phyloP scores from a whole-genome alignment of 2,888 invertebrate genomes.

The Amiota communis region DNA sequence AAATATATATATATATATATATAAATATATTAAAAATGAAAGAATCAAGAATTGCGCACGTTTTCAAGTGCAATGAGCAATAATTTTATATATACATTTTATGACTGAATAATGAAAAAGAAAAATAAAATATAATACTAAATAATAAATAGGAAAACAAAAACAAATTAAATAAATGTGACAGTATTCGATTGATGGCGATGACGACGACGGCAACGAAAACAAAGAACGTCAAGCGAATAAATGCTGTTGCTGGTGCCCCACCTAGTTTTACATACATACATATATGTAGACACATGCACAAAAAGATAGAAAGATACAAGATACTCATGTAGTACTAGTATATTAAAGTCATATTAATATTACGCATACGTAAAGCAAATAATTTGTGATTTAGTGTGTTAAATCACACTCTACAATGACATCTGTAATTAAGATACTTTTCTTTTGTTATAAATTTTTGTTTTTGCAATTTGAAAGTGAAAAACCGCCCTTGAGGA shows the following conservation, averaged over 20 bases:
- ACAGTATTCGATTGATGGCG: no score
- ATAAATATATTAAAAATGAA: slow-evolving; percentile 21
- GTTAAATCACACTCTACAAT: no score
- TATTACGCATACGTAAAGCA: slow-evolving; percentile 8
- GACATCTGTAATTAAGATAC: no score
- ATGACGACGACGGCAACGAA: not conserved
- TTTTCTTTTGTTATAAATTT: no score
- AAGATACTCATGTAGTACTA: no score
- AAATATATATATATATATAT: no score
- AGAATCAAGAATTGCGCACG: slow-evolving; percentile 15
- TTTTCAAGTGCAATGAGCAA: slow-evolving; percentile 25
- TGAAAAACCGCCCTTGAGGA: no score
- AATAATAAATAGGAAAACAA: not conserved
- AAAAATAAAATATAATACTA: slow-evolving; percentile 3
- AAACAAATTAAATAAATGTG: not conserved
- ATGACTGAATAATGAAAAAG: slow-evolving; percentile 6
- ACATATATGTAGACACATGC: not conserved
- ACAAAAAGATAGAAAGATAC: not conserved
- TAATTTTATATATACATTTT: not conserved
- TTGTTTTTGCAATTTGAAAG: no score
- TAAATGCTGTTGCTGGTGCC: not conserved
- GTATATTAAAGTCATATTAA: not conserved
- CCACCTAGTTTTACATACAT: slow-evolving; percentile 18
- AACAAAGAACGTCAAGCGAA: no score
- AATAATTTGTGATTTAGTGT: no score